Evolutionary conservation across 2,113 vertebrate genomes (phyloP), one percentile per base, ranked within the genome.

Genomic region (Sceloporus tristichus): DNA sequence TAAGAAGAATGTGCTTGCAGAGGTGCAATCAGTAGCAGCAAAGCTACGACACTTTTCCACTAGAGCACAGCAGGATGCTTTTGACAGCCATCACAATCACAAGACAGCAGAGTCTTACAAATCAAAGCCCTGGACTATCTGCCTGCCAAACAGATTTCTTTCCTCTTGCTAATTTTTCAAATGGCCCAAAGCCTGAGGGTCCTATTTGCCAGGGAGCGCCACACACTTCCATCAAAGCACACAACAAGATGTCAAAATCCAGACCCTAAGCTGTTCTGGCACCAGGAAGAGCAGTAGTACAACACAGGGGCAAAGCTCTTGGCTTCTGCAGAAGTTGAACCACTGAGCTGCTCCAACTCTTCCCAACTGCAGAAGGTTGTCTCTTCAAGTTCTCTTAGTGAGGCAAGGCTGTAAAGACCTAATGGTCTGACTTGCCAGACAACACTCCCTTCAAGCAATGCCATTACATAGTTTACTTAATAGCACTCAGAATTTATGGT

Each of bases 201-300:
- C 78, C 89, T 66, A 71, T 94, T 96, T 95, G 95, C 90, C 93
- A 93, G 71, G 91, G 92, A 92, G 84, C 95, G 91, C 92, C 93
- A 95, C 94, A 94, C 93, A 90, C 89, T 93, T 95, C 88, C 92
- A 95, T 96, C 95, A 95, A 82, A 89, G 87, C 54, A 88, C n/a
- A 68, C 91, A 93, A 95, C 89, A 92, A 95, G 40, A 89, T 19
- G 5, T 92, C 92, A 94, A 93, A 95, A 19, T 95, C 93, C 96
- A 94, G 92, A 94, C 89, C 82, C 92, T 94, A 85, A 87, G 40
- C n/a, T 25, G 90, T 94, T 85, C 94, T 0, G 27, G 92, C 94
- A 95, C 82, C 86, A 89, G 93, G 93, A 91, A 93, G 90, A 93
- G 96, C 94, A 91, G 59, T 85, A 85, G 83, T 9, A 82, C 76